Conservation (phyloP, 2,113 vertebrate genomes). For the Embiotoca jacksoni region DNA sequence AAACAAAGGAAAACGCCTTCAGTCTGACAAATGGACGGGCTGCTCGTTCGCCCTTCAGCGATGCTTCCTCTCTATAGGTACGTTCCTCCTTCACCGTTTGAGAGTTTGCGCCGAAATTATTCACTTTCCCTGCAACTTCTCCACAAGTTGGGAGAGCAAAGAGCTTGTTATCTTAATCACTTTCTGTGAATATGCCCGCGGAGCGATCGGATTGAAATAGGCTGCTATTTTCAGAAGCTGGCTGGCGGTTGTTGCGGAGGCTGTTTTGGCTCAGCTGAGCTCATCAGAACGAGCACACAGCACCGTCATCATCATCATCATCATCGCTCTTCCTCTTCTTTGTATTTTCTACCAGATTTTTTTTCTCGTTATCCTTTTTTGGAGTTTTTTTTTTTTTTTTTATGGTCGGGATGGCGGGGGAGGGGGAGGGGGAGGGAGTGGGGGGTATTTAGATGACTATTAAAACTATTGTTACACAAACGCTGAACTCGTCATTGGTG, state of each 20-base stretch:
- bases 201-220: constrained; percentile 65
- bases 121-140: constrained; percentile 54
- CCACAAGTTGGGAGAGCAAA: constrained; percentile 50
- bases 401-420: no score
- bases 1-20: not conserved
- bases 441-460: not conserved
- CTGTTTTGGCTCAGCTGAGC: constrained; percentile 69
- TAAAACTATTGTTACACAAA: constrained; percentile 17
- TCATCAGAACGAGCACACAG: constrained; percentile 67
- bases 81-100: constrained; percentile 46
- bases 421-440: no score
- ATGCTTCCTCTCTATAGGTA: constrained; percentile 41
- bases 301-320: constrained; percentile 29
- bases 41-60: constrained; percentile 33
- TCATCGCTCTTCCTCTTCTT: constrained; percentile 46
- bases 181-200: constrained; percentile 64
- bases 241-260: constrained; percentile 44
- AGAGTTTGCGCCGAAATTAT: constrained; percentile 37
- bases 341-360: constrained; percentile 19
- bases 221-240: constrained; percentile 71
- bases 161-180: constrained; percentile 77
- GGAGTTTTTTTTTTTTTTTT: constrained; percentile 5
- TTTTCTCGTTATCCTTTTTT: constrained; percentile 27
- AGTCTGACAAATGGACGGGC: constrained; percentile 38
- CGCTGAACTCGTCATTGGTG: constrained; percentile 26